Evolutionary conservation across 2,797 vertebrate species (phyloP).

Genomic region (Tachyglossus aculeatus): DNA sequence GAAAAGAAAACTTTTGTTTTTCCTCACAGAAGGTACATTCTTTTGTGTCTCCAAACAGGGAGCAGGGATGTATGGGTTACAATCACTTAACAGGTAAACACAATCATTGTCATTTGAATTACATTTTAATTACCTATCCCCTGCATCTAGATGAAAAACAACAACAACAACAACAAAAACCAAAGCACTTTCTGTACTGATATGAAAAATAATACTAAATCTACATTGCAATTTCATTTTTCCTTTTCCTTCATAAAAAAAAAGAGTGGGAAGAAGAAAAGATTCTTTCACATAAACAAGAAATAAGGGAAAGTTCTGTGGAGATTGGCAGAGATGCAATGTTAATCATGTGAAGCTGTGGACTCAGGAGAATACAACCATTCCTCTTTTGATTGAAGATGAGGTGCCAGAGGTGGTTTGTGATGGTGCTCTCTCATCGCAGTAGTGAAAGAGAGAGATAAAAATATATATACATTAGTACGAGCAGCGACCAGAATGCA

Average conservation of each 20-base stretch:
- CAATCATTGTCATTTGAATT: background rate
- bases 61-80: background rate
- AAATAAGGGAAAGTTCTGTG: background rate
- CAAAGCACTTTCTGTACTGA: background rate
- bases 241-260: background rate
- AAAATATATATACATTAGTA: background rate
- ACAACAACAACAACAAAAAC: too few relatives aligned
- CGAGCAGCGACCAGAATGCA: background rate
- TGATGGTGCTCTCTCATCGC: background rate
- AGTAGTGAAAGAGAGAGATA: constrained; percentile 7
- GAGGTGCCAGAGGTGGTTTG: constrained; percentile 9
- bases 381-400: constrained; percentile 26
- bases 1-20: background rate
- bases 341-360: background rate
- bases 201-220: background rate
- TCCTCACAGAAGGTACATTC: background rate
- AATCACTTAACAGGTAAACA: background rate
- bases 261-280: background rate
- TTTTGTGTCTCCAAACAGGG: background rate
- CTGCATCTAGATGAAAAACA: background rate
- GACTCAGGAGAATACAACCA: background rate
- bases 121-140: background rate
- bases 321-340: background rate
- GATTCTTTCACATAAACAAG: background rate
- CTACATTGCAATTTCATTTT: background rate